Conservation (phyloP, 2,113 vertebrate genomes). For the Phalacrocorax pelagicus region DNA sequence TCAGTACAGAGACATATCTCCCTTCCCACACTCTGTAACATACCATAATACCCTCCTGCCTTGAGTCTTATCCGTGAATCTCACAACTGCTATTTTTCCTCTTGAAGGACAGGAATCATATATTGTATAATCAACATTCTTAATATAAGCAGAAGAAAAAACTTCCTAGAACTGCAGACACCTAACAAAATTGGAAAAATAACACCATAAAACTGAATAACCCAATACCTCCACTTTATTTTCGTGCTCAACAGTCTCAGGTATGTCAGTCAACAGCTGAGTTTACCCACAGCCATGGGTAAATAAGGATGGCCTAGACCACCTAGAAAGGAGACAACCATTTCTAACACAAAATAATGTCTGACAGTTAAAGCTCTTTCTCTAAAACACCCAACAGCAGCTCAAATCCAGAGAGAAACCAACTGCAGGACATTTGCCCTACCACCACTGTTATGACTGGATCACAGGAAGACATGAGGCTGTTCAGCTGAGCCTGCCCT, state of each 20-base stretch:
- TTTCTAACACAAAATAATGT: neutral
- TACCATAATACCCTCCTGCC: neutral
- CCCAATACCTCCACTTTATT: neutral
- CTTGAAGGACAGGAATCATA: neutral
- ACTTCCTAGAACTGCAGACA: neutral
- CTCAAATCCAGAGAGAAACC: neutral
- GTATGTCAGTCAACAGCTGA: neutral
- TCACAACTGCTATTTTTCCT: neutral
- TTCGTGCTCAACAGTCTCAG: neutral
- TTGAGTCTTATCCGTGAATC: neutral
- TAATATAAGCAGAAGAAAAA: neutral
- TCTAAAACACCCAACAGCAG: neutral
- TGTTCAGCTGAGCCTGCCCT: neutral
- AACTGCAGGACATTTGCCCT: neutral
- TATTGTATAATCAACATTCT: neutral
- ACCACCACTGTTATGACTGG: fast-evolving
- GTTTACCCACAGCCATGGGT: neutral
- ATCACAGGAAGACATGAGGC: neutral
- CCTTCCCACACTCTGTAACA: neutral
- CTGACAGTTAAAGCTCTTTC: neutral
- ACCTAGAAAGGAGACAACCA: neutral
- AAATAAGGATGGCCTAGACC: neutral
- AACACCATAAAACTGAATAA: neutral
- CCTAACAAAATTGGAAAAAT: neutral
- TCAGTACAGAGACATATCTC: neutral